phyloP scores from a whole-genome alignment of 2,113 vertebrate species.

The Gopherus evgoodei region DNA sequence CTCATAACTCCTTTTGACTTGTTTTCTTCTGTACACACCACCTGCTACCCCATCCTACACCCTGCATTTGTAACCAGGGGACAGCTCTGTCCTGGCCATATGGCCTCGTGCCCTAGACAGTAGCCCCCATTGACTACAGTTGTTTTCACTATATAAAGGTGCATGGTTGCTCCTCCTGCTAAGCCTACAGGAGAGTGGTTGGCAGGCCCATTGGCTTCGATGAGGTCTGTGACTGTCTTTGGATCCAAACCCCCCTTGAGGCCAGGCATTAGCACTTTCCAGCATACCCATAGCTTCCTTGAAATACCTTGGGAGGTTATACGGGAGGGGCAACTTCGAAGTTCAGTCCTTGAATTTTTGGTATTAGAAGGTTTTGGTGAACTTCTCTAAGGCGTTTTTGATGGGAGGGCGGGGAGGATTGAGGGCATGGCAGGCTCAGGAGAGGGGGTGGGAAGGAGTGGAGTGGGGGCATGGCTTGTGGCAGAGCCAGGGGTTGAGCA shows the following conservation, averaged over 20 bases:
- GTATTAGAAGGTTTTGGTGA: not conserved
- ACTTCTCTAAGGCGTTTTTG: not conserved
- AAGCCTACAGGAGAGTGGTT: not conserved
- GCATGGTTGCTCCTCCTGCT: not conserved
- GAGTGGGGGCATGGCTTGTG: too few species aligned
- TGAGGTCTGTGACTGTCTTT: not conserved
- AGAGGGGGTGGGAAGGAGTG: too few species aligned
- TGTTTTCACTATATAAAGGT: not conserved
- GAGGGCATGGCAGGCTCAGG: too few species aligned
- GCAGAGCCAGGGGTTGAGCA: too few species aligned
- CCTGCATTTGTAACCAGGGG: not conserved
- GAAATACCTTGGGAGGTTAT: not conserved
- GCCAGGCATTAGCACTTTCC: not conserved
- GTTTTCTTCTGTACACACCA: not conserved
- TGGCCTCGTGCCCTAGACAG: not conserved
- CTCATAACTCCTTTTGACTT: not conserved
- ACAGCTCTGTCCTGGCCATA: not conserved
- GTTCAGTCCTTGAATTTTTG: not conserved
- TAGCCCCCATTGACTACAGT: not conserved
- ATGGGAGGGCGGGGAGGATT: too few species aligned
- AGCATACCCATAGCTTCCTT: not conserved
- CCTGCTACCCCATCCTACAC: not conserved
- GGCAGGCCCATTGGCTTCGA: not conserved
- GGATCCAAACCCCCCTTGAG: not conserved
- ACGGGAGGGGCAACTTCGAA: not conserved